These are phyloP conservation scores for Heterohyrax brucei DNA, from an alignment of 2,797 vertebrate species.

Conservation along the genomic window DNA sequence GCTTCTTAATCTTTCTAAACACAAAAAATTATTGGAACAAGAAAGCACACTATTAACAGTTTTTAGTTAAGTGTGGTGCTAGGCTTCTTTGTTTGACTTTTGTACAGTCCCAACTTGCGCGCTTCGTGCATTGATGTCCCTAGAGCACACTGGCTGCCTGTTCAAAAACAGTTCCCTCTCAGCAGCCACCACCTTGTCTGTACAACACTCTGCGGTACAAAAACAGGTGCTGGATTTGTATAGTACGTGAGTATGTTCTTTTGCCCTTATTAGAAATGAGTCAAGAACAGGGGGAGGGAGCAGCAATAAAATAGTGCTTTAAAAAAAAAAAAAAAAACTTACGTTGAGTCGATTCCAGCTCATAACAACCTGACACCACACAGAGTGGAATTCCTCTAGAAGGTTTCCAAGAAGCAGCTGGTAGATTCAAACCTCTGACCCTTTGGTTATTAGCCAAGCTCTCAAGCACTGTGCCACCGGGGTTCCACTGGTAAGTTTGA, in stretches of 20 bases:
- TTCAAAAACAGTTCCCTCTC: not conserved
- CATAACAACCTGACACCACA: no score
- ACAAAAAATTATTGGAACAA: not conserved
- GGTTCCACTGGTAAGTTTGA: not conserved
- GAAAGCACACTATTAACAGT: not conserved
- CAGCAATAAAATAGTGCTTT: no score
- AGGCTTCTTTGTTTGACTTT: not conserved
- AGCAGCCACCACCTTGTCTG: not conserved
- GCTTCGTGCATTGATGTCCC: fast-evolving
- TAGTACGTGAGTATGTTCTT: not conserved
- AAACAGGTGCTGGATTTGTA: not conserved
- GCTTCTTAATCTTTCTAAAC: not conserved
- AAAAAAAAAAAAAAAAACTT: not conserved
- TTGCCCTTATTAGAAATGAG: not conserved
- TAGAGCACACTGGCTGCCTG: not conserved
- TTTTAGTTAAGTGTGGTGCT: not conserved
- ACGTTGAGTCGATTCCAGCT: no score
- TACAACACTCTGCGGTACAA: not conserved
- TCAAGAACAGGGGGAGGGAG: not conserved
- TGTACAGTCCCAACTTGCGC: fast-evolving
- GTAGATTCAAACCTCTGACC: no score
- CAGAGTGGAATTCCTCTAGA: no score
- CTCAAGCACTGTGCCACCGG: no score
- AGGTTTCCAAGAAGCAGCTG: no score
- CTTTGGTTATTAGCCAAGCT: no score